These are phyloP conservation scores for Oncopeltus fasciatus DNA, from an alignment of 1,140 invertebrate species.

Conservation along the genomic window DNA sequence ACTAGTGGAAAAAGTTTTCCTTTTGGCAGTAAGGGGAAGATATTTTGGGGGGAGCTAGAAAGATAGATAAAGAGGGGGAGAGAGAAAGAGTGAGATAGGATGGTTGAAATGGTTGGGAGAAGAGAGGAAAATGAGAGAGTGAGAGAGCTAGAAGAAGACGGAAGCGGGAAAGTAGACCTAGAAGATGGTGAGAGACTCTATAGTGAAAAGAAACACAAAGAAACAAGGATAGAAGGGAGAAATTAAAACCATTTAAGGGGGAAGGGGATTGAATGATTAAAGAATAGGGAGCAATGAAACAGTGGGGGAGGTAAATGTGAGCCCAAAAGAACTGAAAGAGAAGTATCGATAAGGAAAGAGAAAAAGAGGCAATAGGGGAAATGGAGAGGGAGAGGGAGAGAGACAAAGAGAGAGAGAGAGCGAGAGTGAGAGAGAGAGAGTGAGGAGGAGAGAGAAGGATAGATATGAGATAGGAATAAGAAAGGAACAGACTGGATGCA, in stretches of 20 bases:
- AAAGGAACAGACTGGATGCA: background rate
- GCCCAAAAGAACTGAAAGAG: no score
- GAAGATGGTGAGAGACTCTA: background rate
- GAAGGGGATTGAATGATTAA: background rate
- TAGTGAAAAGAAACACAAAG: background rate
- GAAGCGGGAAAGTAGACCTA: background rate
- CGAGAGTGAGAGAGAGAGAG: background rate
- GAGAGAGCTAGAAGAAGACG: background rate
- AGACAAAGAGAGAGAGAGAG: background rate
- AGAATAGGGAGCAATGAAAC: background rate
- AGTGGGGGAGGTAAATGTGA: background rate
- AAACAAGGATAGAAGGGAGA: background rate
- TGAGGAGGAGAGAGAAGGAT: background rate
- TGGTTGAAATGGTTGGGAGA: background rate
- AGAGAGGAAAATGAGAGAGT: background rate
- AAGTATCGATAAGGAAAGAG: background rate
- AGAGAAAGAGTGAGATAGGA: background rate
- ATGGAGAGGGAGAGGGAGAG: background rate
- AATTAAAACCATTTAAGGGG: background rate
- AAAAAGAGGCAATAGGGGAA: background rate
- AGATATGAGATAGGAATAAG: background rate
- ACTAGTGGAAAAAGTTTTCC: no score
- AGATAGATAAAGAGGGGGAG: background rate
- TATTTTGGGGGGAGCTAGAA: background rate
- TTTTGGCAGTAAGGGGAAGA: no score